A percentile compares a stretch with the other conserved stretches of the same genome.
Evolutionary conservation across 2,797 vertebrate genomes (phyloP).

Genomic region (Gallinago nigripennis): DNA sequence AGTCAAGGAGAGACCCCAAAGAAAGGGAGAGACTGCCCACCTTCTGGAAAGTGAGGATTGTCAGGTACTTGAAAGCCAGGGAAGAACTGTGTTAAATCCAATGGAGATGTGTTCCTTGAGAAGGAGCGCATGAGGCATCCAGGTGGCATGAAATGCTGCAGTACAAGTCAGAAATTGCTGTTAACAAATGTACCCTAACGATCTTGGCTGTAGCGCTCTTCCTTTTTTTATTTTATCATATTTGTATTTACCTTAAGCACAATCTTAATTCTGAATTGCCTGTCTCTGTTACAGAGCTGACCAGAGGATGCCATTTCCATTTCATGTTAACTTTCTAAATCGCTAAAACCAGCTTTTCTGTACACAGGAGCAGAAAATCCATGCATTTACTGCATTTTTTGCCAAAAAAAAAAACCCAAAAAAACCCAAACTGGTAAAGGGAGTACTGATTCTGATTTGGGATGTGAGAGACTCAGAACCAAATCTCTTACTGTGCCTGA

Average conservation of each 20-base stretch:
- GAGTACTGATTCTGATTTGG: background rate
- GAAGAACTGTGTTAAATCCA: background rate
- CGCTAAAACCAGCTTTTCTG: background rate
- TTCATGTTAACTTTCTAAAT: background rate
- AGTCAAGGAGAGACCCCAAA: background rate
- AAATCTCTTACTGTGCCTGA: background rate
- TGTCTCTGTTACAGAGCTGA: background rate
- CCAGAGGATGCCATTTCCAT: background rate
- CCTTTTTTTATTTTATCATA: background rate
- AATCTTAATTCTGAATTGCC: background rate
- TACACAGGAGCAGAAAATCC: background rate
- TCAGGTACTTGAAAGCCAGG: background rate
- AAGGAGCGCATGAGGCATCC: background rate
- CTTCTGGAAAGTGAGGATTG: background rate
- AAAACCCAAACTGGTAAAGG: background rate
- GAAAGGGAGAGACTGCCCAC: background rate
- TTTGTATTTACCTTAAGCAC: background rate
- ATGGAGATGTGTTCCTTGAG: background rate
- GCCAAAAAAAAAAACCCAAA: too few relatives aligned
- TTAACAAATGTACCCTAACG: background rate
- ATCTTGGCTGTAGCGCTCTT: background rate
- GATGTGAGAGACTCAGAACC: background rate
- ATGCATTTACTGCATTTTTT: background rate
- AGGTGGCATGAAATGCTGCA: background rate
- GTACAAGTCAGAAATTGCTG: background rate